phyloP scores from a whole-genome alignment of 1,140 invertebrate genomes.

The Drosophila tsacasi region DNA sequence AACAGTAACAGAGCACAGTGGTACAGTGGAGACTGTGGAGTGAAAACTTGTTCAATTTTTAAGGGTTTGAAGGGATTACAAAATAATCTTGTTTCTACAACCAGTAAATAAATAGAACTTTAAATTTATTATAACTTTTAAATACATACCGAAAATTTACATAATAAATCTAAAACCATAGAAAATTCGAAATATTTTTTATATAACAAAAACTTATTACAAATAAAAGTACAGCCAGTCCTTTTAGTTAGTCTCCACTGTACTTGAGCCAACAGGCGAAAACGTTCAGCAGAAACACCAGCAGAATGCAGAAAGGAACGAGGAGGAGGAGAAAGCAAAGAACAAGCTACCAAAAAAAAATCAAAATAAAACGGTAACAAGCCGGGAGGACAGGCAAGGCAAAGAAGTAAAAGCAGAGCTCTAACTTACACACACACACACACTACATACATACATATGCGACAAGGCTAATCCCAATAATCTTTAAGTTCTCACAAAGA shows the following conservation, averaged over 20 bases:
- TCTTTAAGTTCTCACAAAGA: slow-evolving; percentile 53
- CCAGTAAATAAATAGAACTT: no score
- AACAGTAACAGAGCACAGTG: slow-evolving; percentile 16
- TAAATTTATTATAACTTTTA: no score
- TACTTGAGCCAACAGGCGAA: slow-evolving; percentile 2
- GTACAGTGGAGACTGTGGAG: slow-evolving; percentile 8
- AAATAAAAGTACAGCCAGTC: neutral
- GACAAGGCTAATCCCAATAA: slow-evolving; percentile 54
- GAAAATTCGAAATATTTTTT: neutral
- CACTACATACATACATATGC: neutral
- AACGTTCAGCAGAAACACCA: slow-evolving; percentile 20
- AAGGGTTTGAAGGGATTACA: no score
- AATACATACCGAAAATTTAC: no score
- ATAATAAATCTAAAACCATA: neutral
- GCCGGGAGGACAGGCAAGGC: neutral
- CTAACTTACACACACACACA: neutral
- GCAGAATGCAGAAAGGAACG: slow-evolving; percentile 10
- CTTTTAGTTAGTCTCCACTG: neutral
- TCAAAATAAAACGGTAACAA: slow-evolving; percentile 13
- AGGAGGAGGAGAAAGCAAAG: neutral
- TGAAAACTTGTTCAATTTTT: no score
- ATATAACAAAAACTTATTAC: no score
- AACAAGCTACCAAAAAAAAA: slow-evolving; percentile 5
- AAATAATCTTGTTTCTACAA: no score
- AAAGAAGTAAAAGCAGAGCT: neutral